Evolutionary conservation across 2,113 vertebrate species (phyloP), one percentile per base, ranked within the genome.

Genomic region (Apodemus sylvaticus): DNA sequence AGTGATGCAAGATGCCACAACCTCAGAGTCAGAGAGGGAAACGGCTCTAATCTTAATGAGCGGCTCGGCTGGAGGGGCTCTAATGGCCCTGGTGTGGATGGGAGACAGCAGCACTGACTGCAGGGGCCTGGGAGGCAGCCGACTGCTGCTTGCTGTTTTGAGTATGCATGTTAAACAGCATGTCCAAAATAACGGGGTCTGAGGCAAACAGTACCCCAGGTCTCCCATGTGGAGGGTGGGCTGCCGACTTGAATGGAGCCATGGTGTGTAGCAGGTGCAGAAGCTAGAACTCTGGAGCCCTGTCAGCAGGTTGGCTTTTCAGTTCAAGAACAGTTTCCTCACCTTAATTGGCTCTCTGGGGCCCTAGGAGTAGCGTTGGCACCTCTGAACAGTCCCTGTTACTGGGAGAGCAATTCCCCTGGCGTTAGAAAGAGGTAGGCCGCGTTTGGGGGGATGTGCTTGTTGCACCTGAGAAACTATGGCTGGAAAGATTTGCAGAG

Each of bases 331-430:
- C 96, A 97, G 93, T 97, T 98, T 98, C 95, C 96, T 98, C 95
- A 95, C 87, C 96, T 60, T 99, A 99, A 99, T 98, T 99, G 98
- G 97, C 96, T 98, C 98, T 98, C 98, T 78, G 91, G 98, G 98
- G 98, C 96, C 95, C 97, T 78, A 81, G 95, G 97, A 98, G 97
- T 97, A 95, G 95, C 94, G 83, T 90, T 83, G 98, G 97, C 96
- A 98, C 97, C 97, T 98, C 89, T 96, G 96, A 98, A 94, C 86
- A 96, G 93, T 97, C 96, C 97, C 96, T 0, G 12, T 97, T 98
- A 96, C 98, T 98, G 95, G 97, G 98, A 98, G 98, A 97, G 96
- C 98, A 98, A 98, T 98, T 98, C 98, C 98, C 98, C 77, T 92
- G 97, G 76, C 97, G 90, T 74, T 96, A 98, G 93, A 96, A 74